Evolutionary conservation across 2,797 vertebrate genomes (phyloP).

Genomic region (Sus cebifrons): DNA sequence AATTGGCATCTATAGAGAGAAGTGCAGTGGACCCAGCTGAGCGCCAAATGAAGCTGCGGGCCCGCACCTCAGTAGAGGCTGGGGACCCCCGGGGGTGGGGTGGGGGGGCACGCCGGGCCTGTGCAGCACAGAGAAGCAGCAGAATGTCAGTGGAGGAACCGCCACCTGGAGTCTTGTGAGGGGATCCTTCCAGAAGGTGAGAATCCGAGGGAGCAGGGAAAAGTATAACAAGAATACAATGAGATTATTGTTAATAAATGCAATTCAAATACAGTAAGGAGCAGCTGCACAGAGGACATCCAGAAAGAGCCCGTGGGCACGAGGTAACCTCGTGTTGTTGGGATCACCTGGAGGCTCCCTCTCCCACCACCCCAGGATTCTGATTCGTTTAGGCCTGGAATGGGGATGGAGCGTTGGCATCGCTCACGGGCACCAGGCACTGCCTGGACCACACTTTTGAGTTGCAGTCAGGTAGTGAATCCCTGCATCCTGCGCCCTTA

Average conservation of each 20-base stretch:
- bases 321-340: not conserved
- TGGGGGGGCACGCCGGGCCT: not conserved
- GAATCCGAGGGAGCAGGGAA: slow-evolving; percentile 1
- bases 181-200: not conserved
- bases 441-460: not conserved
- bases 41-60: not conserved
- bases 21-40: not conserved
- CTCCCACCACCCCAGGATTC: not conserved
- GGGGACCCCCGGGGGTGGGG: not conserved
- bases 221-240: not conserved
- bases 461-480: too few relatives aligned
- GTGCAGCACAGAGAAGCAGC: not conserved
- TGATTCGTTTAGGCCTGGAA: not conserved
- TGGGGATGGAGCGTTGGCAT: not conserved
- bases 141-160: not conserved
- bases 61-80: not conserved
- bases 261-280: not conserved
- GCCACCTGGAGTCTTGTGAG: not conserved
- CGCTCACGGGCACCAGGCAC: not conserved
- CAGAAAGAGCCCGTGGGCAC: not conserved
- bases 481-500: not conserved
- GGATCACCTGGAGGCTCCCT: not conserved
- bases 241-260: too few relatives aligned
- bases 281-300: not conserved
- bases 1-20: not conserved